Evolutionary conservation across 2,113 vertebrate genomes (phyloP).

Genomic region (Panthera uncia): DNA sequence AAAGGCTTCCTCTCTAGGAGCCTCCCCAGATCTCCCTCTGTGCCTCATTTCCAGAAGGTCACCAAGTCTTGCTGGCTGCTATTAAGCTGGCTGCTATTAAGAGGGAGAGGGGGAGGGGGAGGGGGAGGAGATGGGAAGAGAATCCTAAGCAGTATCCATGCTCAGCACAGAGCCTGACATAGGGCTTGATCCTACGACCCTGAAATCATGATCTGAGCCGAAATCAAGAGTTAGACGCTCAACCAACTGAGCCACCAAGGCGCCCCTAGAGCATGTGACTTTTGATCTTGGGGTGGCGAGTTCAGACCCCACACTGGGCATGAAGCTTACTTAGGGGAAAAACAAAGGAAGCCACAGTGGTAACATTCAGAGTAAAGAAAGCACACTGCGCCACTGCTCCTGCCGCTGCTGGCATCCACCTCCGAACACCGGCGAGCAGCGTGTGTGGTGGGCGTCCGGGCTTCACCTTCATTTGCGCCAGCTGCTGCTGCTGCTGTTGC

Average conservation of each 20-base stretch:
- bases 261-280: background rate
- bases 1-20: background rate
- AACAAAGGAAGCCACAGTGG: background rate
- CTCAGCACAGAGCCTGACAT: no score
- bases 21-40: background rate
- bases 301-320: background rate
- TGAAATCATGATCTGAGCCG: no score
- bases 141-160: no score
- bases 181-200: no score
- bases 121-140: no score
- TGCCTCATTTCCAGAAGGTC: background rate
- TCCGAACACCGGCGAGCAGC: background rate
- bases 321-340: background rate
- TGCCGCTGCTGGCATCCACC: background rate
- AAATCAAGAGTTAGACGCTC: no score
- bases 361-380: background rate
- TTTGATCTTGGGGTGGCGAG: background rate
- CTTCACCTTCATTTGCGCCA: conserved; percentile 97
- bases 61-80: background rate
- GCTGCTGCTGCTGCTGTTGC: conserved; percentile 96
- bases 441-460: accelerated
- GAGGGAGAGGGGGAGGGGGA: no score
- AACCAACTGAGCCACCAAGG: no score
- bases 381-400: background rate
- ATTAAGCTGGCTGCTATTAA: background rate